Base-by-base conservation (phyloP, 2,888 invertebrate species). In the Plagiodera versicolora region DNA sequence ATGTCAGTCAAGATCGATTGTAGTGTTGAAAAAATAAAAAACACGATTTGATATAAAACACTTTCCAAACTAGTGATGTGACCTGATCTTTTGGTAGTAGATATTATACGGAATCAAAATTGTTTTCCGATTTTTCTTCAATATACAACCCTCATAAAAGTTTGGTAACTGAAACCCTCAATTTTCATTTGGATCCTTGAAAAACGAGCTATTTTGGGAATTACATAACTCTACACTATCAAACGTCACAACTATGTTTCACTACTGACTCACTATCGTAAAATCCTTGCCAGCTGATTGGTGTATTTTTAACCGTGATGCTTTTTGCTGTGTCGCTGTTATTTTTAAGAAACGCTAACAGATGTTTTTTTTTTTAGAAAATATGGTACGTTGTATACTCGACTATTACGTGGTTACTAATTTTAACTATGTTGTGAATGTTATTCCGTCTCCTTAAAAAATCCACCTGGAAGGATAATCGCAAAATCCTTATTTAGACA, bases 271-370 rank as follows among this genome's bases (percentile, higher is more conserved):
- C 68, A 54, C 45, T 44, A 61, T 66, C 67, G 61, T 66, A 62
- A 63, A 64, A 68, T 61, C 46, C 55, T 35, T 44, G 73, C 75
- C 75, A 76, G 76, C 75, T 75, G 75, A 74, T 72, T 67, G 30
- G 67, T 61, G 64, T 76, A 76, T 77, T 77, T 76, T 71, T 63
- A 71, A 72, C 67, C 61, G 68, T 76, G 77, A 77, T 76, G 73
- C 72, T 70, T 68, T n/a, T 69, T 67, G 67, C 64, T 14, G 64
- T 67, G 71, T 67, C 70, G 71, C 39, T 56, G 56, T 71, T 76
- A 76, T 75, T 76, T 76, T 75, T 74, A 74, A 74, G 73, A 69
- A 70, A 58, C 70, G 74, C 69, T 75, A 75, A 77, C 77, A 77
- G 75, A 76, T 76, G 76, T 76, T 75, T 74, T 58, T 54, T 45